phyloP scores from a whole-genome alignment of 2,113 vertebrate species.

The Protobothrops mucrosquamatus region DNA sequence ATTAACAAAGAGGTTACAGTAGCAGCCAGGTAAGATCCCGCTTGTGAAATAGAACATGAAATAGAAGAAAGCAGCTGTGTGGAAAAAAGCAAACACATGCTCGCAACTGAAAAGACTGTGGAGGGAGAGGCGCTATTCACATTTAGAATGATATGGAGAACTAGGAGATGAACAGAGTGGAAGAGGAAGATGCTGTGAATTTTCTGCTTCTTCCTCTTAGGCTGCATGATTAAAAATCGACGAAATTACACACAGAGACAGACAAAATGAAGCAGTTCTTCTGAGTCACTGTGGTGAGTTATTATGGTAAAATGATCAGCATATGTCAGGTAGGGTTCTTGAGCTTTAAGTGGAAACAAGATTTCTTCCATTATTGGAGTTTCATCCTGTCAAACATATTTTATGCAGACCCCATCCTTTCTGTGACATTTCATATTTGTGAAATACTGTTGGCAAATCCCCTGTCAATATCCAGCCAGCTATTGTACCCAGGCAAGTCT shows the following conservation, averaged over 20 bases:
- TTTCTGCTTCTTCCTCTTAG: neutral
- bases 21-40: neutral
- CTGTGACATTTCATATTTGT: constrained; percentile 5
- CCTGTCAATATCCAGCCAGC: neutral
- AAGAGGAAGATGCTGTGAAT: neutral
- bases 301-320: neutral
- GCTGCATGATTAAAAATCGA: neutral
- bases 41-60: neutral
- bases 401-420: neutral
- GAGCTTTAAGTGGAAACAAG: neutral
- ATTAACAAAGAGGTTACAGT: neutral
- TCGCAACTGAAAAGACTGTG: neutral
- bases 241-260: neutral
- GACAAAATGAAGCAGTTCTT: neutral
- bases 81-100: neutral
- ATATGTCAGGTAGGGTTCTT: neutral
- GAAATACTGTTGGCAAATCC: constrained; percentile 6
- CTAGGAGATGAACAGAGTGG: neutral
- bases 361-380: neutral
- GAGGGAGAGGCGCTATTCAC: neutral
- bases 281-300: neutral
- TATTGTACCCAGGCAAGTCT: neutral
- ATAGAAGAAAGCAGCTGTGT: neutral
- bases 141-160: neutral
- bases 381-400: neutral